Conservation (phyloP, 2,797 vertebrate species). For the Margarornis squamiger region DNA sequence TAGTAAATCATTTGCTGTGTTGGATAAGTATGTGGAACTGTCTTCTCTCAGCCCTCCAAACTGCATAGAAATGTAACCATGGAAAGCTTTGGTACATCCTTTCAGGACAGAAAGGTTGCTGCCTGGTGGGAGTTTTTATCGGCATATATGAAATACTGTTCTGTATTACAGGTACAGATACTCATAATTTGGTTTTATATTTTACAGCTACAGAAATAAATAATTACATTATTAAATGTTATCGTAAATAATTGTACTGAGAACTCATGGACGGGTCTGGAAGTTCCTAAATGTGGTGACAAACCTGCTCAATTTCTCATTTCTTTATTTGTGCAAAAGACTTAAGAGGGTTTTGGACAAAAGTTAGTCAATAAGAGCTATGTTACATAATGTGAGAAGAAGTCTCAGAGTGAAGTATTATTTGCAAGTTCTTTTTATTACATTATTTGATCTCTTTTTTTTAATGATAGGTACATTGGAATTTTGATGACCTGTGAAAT, state of each 20-base stretch:
- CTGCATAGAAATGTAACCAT: background rate
- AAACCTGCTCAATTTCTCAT: background rate
- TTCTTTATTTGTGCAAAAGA: background rate
- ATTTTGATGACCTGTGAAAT: background rate
- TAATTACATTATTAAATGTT: background rate
- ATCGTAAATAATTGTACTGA: background rate
- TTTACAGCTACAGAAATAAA: background rate
- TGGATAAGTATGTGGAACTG: background rate
- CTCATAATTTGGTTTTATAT: background rate
- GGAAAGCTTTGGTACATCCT: background rate
- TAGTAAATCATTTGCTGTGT: rapidly evolving
- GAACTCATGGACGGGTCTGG: background rate
- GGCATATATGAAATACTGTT: background rate
- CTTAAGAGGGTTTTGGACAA: background rate
- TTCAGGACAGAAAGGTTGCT: background rate
- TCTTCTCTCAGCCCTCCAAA: background rate
- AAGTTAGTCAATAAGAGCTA: background rate
- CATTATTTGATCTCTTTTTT: background rate
- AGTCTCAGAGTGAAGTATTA: background rate
- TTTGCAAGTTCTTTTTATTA: background rate
- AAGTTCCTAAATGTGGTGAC: background rate
- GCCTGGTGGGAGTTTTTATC: background rate
- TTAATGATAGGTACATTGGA: background rate
- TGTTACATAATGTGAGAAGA: background rate
- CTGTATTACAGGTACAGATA: background rate